phyloP scores from a whole-genome alignment of 2,888 invertebrate genomes.

The Nemurella pictetii region DNA sequence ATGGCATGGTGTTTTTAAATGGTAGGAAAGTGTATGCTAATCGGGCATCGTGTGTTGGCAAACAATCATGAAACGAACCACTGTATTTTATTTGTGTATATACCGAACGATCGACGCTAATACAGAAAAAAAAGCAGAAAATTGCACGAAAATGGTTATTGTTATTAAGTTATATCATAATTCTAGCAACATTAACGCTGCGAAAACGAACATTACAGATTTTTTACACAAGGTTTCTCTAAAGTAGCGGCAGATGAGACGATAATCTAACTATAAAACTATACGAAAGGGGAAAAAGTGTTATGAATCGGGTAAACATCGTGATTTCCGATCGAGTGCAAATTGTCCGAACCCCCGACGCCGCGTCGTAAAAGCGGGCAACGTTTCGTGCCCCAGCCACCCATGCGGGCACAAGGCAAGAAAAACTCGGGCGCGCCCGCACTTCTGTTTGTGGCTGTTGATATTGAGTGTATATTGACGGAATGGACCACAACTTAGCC shows the following conservation, averaged over 20 bases:
- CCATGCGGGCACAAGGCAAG: background rate
- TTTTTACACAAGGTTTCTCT: background rate
- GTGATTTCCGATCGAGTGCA: background rate
- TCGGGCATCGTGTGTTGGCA: background rate
- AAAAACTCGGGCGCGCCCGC: background rate
- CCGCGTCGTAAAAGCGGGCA: background rate
- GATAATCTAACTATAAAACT: background rate
- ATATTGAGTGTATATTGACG: conserved; percentile 24
- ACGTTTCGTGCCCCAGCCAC: no score
- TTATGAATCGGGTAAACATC: background rate
- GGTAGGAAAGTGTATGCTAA: background rate
- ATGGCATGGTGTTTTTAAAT: background rate
- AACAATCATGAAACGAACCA: background rate
- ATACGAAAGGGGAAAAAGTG: background rate
- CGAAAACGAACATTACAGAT: no score
- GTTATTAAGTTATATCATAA: no score
- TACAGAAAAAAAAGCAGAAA: no score
- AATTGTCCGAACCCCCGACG: background rate
- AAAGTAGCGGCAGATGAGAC: background rate
- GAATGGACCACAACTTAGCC: conserved; percentile 26
- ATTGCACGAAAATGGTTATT: no score
- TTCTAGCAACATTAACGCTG: no score
- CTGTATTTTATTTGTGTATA: no score
- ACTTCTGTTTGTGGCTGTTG: background rate
- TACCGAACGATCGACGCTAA: no score